Base-by-base conservation (phyloP, 2,888 invertebrate species). In the Alcis repandata region DNA sequence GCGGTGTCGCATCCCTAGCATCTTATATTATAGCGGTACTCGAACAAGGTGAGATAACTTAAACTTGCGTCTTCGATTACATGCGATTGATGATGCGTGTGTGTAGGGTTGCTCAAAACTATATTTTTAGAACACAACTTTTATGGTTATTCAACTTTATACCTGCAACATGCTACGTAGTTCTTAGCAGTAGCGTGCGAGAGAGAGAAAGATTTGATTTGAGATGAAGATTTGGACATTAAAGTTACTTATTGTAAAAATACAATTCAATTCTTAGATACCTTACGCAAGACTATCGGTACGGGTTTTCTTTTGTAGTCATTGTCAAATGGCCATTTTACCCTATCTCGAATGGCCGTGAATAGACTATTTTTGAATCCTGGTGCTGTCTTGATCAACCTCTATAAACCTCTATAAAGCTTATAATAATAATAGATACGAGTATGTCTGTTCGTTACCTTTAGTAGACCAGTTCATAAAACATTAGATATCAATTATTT, bases 11-110 rank as follows among this genome's bases (percentile, higher is more conserved):
- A 65, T 45, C 70, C 51, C 69, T 69, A 57, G 19, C n/a, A 67
- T 62, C 62, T n/a, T 64, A 74, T 66, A 63, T 72, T 67, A 73
- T 89, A 91, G 89, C 90, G 91, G 91, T 85, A 88, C 82, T 78
- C 67, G 64, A 72, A 74, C 79, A 81, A 75, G 76, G 86, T 80
- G 86, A 84, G 86, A 88, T 85, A 86, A 78, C 82, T 81, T 82
- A 77, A 79, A 79, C 74, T 81, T 70, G 72, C 73, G 76, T 83
- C 79, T 80, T 86, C 86, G 82, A 89, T 90, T 87, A 83, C 77
- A 76, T 76, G 68, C 68, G 77, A 80, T 74, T 75, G 73, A 77
- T 76, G 75, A 75, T 78, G 71, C 70, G 63, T 58, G 59, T 49
- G 41, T 61, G 6, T 72, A 88, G 86, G 87, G 87, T 54, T 85